Conservation (phyloP, 2,888 invertebrate genomes). For the Macrosiphum euphorbiae region DNA sequence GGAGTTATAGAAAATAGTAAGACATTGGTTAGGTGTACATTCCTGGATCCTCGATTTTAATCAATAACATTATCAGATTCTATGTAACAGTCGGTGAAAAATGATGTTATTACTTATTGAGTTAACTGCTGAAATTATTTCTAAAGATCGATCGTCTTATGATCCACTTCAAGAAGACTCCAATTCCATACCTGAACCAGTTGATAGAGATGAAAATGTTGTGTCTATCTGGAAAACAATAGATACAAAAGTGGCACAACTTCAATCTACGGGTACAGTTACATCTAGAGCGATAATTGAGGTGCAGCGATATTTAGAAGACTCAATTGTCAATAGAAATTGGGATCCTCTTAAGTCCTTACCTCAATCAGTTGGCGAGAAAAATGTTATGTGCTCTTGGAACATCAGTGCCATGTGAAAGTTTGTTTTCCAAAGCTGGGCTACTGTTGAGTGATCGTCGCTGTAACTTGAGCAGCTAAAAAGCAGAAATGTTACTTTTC, state of each 20-base stretch:
- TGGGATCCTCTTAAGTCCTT: conserved; percentile 8
- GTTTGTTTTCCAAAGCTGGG: conserved; percentile 1
- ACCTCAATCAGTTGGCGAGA: not conserved
- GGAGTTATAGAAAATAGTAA: not conserved
- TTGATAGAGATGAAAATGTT: not conserved
- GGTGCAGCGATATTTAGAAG: not conserved
- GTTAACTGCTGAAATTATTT: not conserved
- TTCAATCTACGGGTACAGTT: not conserved
- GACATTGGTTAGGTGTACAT: not conserved
- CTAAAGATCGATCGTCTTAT: not conserved
- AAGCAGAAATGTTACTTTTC: conserved; percentile 27
- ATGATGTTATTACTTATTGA: not conserved
- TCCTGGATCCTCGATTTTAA: not conserved
- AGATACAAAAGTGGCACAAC: not conserved
- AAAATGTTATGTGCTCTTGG: conserved; percentile 18
- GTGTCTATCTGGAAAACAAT: conserved; percentile 1
- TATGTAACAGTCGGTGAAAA: not conserved
- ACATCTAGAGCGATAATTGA: not conserved
- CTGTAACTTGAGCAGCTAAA: not conserved
- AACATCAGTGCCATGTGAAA: conserved; percentile 30
- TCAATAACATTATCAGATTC: not conserved
- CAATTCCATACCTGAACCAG: not conserved
- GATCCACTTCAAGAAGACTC: not conserved
- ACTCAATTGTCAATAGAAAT: not conserved
- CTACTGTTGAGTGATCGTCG: conserved; percentile 11